phyloP scores from a whole-genome alignment of 2,888 invertebrate genomes.

The Ichneumon xanthorius region DNA sequence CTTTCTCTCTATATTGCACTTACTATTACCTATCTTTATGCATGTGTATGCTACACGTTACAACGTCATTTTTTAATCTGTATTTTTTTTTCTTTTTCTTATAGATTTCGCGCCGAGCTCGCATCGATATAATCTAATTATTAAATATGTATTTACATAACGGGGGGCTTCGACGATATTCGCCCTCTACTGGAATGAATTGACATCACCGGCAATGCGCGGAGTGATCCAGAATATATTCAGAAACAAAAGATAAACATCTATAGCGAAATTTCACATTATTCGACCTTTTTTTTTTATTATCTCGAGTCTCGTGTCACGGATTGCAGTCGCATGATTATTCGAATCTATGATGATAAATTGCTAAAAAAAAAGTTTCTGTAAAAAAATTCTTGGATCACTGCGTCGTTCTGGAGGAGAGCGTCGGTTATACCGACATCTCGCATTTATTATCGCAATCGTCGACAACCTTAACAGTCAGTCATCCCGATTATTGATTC shows the following conservation, averaged over 20 bases:
- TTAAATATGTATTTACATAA: slow-evolving; percentile 51
- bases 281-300: background rate
- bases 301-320: background rate
- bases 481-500: slow-evolving; percentile 3
- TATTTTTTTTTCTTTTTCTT: slow-evolving; percentile 31
- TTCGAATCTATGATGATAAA: background rate
- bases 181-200: slow-evolving; percentile 59
- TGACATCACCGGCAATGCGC: slow-evolving; percentile 58
- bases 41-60: slow-evolving; percentile 61
- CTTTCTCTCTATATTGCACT: slow-evolving; percentile 60
- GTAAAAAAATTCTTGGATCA: slow-evolving; percentile 30
- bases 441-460: slow-evolving; percentile 27
- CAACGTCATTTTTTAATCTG: slow-evolving; percentile 46
- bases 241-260: background rate
- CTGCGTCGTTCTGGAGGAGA: slow-evolving; percentile 28
- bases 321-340: background rate
- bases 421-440: slow-evolving; percentile 31
- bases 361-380: background rate
- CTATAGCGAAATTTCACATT: background rate
- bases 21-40: slow-evolving; percentile 55
- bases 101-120: slow-evolving; percentile 46
- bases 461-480: background rate
- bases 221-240: slow-evolving; percentile 26
- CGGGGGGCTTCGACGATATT: slow-evolving; percentile 38
- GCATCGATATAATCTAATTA: slow-evolving; percentile 23